Evolutionary conservation across 1,140 invertebrate genomes (phyloP).

Genomic region (Polyergus mexicanus): DNA sequence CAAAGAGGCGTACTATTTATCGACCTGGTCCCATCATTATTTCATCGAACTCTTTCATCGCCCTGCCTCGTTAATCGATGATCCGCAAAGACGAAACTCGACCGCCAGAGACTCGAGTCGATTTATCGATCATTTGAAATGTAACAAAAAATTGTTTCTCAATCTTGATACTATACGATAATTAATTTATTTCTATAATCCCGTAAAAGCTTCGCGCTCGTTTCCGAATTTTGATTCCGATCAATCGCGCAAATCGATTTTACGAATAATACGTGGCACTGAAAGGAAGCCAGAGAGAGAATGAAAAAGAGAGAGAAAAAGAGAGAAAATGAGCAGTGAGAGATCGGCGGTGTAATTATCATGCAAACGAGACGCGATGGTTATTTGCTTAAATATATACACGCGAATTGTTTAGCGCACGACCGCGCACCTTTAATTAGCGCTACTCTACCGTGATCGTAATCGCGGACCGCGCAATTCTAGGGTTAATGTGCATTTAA

Average conservation of each 20-base stretch:
- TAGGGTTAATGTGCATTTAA: conserved; percentile 69
- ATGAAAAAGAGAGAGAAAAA: no score
- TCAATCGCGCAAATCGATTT: background rate
- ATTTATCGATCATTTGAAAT: background rate
- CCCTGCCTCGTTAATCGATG: conserved; percentile 79
- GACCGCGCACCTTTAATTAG: conserved; percentile 67
- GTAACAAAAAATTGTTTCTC: background rate
- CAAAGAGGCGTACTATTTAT: conserved; percentile 82
- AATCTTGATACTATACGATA: background rate
- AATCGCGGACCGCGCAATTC: conserved; percentile 61
- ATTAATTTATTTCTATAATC: conserved; percentile 1
- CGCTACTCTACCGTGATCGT: conserved; percentile 60
- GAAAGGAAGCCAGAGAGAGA: background rate
- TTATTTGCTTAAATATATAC: conserved; percentile 65
- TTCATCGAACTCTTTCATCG: conserved; percentile 85
- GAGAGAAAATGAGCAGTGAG: conserved; percentile 1
- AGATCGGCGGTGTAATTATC: conserved; percentile 17
- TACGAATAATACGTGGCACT: background rate
- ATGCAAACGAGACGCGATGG: conserved; percentile 4
- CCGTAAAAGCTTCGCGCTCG: background rate
- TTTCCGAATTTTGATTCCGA: background rate
- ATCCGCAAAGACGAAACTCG: conserved; percentile 44
- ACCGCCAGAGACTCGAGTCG: background rate
- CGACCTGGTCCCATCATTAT: conserved; percentile 84
- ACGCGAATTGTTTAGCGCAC: conserved; percentile 58